A percentile compares a stretch with the other conserved stretches of the same genome.
Conservation (phyloP, 2,888 invertebrate genomes). For the Adelognathus sp. region DNA sequence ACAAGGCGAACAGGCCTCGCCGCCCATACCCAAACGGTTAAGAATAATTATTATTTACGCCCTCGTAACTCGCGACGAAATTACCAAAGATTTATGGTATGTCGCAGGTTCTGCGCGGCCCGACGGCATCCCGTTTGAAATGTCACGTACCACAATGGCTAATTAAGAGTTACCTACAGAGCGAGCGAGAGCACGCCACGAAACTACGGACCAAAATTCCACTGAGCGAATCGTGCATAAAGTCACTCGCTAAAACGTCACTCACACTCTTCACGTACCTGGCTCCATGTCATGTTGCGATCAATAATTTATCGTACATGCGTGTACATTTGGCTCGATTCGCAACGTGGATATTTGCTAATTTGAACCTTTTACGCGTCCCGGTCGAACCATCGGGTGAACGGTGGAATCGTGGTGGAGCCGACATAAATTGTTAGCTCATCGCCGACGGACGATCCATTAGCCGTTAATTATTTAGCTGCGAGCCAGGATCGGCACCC, state of each 20-base stretch:
- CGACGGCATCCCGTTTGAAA: conserved; percentile 47
- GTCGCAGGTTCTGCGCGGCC: conserved; percentile 35
- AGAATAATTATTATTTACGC: conserved; percentile 62
- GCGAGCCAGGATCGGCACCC: neutral
- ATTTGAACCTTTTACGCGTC: neutral
- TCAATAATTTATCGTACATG: conserved; percentile 8
- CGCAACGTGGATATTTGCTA: neutral
- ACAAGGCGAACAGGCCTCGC: conserved; percentile 1
- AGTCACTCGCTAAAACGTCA: neutral
- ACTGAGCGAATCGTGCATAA: conserved; percentile 38
- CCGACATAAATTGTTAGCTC: neutral
- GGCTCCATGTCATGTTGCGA: neutral
- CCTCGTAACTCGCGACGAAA: conserved; percentile 57
- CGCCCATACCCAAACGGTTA: conserved; percentile 49
- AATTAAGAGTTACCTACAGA: conserved; percentile 55
- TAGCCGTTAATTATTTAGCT: neutral
- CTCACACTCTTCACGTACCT: too few species aligned
- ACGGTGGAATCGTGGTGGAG: neutral
- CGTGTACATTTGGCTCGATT: neutral
- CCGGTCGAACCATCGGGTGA: neutral
- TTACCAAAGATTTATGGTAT: conserved; percentile 56
- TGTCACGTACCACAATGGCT: conserved; percentile 56
- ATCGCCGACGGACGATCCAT: neutral
- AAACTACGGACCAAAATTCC: conserved; percentile 24
- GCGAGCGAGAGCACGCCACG: neutral